Evolutionary conservation across 2,888 invertebrate genomes (phyloP).

Genomic region (Thalpophila matura): DNA sequence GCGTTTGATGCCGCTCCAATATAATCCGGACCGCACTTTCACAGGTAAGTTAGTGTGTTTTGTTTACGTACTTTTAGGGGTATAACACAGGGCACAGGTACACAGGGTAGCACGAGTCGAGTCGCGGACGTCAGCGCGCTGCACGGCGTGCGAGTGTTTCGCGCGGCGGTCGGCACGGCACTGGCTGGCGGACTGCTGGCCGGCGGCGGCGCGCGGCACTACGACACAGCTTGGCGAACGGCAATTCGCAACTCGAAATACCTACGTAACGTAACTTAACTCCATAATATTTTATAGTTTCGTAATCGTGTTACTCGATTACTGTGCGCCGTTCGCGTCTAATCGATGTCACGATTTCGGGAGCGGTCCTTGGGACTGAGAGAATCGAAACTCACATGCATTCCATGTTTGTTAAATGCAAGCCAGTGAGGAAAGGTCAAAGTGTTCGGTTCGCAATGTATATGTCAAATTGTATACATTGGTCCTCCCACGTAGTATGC

Average conservation of each 20-base stretch:
- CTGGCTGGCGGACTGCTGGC: slow-evolving; percentile 69
- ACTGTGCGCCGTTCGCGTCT: slow-evolving; percentile 82
- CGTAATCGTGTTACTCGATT: slow-evolving; percentile 88
- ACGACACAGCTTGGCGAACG: slow-evolving; percentile 70
- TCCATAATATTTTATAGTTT: slow-evolving; percentile 89
- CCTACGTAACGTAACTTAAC: slow-evolving; percentile 87
- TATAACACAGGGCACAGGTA: slow-evolving; percentile 81
- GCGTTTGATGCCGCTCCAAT: slow-evolving; percentile 74
- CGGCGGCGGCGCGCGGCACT: slow-evolving; percentile 58
- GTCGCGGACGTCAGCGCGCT: slow-evolving; percentile 63
- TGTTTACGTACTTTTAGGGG: slow-evolving; percentile 84
- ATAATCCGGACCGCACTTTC: slow-evolving; percentile 81
- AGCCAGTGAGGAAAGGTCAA: slow-evolving; percentile 66
- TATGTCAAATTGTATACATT: slow-evolving; percentile 29
- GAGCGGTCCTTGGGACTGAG: slow-evolving; percentile 75
- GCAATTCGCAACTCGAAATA: slow-evolving; percentile 83
- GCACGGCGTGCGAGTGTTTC: slow-evolving; percentile 57
- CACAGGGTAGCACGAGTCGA: slow-evolving; percentile 75
- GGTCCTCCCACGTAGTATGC: slow-evolving; percentile 40
- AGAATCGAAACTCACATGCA: slow-evolving; percentile 69
- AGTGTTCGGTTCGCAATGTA: slow-evolving; percentile 46
- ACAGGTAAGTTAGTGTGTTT: slow-evolving; percentile 74
- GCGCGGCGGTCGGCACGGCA: slow-evolving; percentile 73
- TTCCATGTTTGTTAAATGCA: slow-evolving; percentile 66
- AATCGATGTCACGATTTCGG: slow-evolving; percentile 88